Conservation (phyloP, 2,113 vertebrate genomes). For the Rousettus leschenaultii region DNA sequence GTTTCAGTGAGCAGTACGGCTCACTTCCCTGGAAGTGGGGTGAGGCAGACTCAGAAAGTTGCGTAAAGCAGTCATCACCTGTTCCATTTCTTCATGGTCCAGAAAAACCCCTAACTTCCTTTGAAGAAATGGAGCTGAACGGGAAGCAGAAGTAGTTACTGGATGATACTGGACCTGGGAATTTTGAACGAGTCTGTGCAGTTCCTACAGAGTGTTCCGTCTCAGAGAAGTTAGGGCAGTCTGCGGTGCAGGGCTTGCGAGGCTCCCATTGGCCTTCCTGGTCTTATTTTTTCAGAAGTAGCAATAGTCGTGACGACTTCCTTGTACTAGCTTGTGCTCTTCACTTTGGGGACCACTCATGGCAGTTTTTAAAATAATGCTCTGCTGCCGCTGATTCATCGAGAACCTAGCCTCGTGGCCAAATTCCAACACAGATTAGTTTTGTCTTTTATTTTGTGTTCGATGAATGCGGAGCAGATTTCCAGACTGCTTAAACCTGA, state of each 20-base stretch:
- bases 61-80: not conserved
- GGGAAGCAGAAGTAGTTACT: not conserved
- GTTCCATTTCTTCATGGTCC: not conserved
- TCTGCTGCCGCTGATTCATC: not conserved
- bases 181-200: not conserved
- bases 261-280: not conserved
- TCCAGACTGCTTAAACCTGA: not conserved
- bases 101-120: not conserved
- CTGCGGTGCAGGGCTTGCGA: accelerated
- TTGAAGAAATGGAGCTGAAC: not conserved
- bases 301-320: not conserved
- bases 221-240: not conserved
- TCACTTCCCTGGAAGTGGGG: not conserved
- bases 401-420: not conserved
- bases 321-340: not conserved
- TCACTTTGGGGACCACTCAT: not conserved
- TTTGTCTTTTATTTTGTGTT: not conserved
- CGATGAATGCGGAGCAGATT: not conserved
- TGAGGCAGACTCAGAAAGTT: not conserved
- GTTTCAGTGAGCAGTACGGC: not conserved
- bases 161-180: not conserved
- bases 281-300: not conserved
- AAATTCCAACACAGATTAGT: not conserved
- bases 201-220: not conserved
- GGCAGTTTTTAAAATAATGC: not conserved